phyloP scores from a whole-genome alignment of 2,888 invertebrate genomes.

The Strigamia crassipes region DNA sequence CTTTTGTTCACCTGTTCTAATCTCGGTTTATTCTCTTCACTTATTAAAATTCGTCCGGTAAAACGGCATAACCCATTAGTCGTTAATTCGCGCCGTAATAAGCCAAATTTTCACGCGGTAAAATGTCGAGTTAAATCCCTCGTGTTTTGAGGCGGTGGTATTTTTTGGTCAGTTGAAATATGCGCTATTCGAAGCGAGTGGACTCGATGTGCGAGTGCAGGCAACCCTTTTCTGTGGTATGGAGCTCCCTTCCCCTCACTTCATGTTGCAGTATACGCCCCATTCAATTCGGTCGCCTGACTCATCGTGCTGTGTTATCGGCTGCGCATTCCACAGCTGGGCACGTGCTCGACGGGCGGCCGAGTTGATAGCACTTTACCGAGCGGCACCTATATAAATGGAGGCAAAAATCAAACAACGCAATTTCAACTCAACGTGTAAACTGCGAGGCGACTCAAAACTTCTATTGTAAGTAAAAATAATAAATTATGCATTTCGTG shows the following conservation, averaged over 20 bases:
- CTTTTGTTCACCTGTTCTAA: slow-evolving; percentile 17
- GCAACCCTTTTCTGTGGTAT: slow-evolving; percentile 32
- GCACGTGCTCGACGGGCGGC: slow-evolving; percentile 27
- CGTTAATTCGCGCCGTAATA: background rate
- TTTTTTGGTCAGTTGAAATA: background rate
- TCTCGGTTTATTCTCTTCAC: background rate
- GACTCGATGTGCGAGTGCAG: background rate
- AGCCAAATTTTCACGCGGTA: background rate
- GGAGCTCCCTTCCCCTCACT: background rate
- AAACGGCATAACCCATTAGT: background rate
- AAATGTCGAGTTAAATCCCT: background rate
- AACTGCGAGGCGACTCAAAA: background rate
- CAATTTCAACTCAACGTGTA: background rate
- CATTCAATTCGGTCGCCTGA: slow-evolving; percentile 45
- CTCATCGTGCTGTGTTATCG: slow-evolving; percentile 45
- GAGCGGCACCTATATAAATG: background rate
- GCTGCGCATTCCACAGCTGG: slow-evolving; percentile 46
- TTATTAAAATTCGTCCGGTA: background rate
- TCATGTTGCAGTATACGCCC: slow-evolving; percentile 24
- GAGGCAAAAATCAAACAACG: background rate
- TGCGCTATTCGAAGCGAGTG: slow-evolving; percentile 2
- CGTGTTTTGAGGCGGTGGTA: background rate
- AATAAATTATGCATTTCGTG: too few species aligned
- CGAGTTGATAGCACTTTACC: slow-evolving; percentile 14
- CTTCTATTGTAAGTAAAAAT: background rate